A percentile compares a stretch with the other conserved stretches of the same genome.
phyloP scores from a whole-genome alignment of 2,797 vertebrate species.

The Pipistrellus kuhlii region DNA sequence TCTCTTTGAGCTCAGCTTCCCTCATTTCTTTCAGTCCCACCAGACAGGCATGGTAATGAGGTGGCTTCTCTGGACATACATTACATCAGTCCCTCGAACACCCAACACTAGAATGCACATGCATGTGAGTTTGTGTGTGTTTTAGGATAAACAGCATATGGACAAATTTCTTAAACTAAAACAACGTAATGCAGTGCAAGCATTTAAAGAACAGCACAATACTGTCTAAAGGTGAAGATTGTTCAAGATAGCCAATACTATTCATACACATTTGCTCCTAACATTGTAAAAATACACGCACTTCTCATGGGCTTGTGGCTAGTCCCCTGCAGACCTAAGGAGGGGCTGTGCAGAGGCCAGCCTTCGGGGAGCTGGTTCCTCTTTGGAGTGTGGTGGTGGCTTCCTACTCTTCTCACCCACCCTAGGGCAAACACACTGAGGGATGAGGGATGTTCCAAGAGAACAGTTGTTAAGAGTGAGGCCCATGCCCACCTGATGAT shows the following conservation, averaged over 20 bases:
- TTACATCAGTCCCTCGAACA: fast-evolving
- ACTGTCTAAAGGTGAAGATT: background rate
- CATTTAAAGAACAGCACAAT: background rate
- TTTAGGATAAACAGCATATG: fast-evolving
- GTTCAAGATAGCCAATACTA: fast-evolving
- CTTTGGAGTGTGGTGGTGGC: background rate
- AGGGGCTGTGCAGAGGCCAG: fast-evolving
- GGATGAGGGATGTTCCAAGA: fast-evolving
- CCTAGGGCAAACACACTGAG: fast-evolving
- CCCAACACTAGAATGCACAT: fast-evolving
- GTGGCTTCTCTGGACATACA: no score
- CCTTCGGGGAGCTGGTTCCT: fast-evolving
- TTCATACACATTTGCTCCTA: fast-evolving
- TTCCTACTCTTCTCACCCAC: no score
- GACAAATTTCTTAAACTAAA: background rate
- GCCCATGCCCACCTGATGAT: fast-evolving
- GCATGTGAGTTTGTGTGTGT: no score
- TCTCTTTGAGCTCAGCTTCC: fast-evolving
- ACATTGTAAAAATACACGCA: no score
- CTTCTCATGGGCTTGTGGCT: fast-evolving
- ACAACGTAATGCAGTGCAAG: fast-evolving
- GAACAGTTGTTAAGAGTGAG: no score
- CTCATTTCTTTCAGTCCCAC: fast-evolving
- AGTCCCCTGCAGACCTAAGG: fast-evolving
- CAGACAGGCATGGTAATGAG: fast-evolving